phyloP scores from a whole-genome alignment of 2,797 vertebrate genomes.

The Furcifer pardalis region DNA sequence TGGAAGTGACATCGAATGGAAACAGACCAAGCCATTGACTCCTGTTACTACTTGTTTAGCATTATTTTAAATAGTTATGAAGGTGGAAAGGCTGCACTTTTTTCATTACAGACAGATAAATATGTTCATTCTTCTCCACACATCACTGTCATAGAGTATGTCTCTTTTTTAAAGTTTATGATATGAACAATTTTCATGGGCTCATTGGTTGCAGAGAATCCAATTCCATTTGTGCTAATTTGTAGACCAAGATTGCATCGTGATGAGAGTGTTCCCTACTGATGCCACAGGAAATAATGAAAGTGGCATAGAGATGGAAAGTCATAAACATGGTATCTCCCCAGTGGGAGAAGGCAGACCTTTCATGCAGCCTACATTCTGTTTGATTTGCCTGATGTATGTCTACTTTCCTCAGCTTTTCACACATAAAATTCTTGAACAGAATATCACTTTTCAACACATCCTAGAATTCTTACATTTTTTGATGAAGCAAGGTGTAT shows the following conservation, averaged over 20 bases:
- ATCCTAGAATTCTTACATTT: background rate
- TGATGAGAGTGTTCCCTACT: conserved; percentile 4
- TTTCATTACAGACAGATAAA: background rate
- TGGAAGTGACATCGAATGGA: background rate
- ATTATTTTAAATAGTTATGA: background rate
- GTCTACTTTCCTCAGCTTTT: background rate
- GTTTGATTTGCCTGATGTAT: conserved; percentile 27
- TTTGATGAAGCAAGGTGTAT: conserved; percentile 8
- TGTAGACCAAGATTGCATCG: background rate
- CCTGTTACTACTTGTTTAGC: background rate
- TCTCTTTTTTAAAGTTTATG: background rate
- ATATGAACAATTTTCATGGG: background rate
- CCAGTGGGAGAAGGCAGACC: background rate
- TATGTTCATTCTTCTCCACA: background rate
- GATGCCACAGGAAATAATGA: conserved; percentile 33
- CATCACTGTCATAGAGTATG: background rate
- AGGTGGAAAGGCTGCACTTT: background rate
- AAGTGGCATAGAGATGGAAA: conserved; percentile 1
- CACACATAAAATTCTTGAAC: conserved; percentile 16
- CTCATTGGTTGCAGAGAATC: background rate
- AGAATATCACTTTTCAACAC: conserved; percentile 3
- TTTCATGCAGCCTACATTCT: conserved; percentile 36
- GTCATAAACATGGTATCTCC: background rate
- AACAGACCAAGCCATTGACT: background rate
- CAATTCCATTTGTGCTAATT: background rate